These are phyloP conservation scores for Panagrolaimus sp. DNA, from an alignment of 1,140 invertebrate genomes.

Conservation along the genomic window DNA sequence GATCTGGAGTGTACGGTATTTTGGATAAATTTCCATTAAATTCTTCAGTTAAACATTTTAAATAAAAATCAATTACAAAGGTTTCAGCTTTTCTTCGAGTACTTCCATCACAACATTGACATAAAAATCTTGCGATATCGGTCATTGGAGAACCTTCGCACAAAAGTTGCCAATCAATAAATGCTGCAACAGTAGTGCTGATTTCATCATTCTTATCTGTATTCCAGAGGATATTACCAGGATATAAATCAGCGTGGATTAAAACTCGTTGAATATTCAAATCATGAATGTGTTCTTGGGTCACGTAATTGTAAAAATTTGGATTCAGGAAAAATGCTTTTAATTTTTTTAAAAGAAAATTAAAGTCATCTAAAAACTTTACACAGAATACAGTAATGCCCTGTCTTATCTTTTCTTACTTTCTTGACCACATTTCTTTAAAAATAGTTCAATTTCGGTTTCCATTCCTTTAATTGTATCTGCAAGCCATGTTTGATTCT, in stretches of 20 bases:
- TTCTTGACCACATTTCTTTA: too few species aligned
- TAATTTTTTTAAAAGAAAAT: neutral
- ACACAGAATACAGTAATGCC: too few species aligned
- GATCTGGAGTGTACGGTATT: neutral
- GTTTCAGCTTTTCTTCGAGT: neutral
- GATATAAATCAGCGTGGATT: neutral
- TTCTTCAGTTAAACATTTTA: neutral
- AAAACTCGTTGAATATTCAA: neutral
- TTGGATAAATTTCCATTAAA: neutral
- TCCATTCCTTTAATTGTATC: too few species aligned
- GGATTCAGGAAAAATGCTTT: neutral
- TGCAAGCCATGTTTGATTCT: too few species aligned
- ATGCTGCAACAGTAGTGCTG: neutral
- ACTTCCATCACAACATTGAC: conserved; percentile 2
- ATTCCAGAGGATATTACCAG: neutral
- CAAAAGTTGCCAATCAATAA: neutral
- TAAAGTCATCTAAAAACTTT: neutral
- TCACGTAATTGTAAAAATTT: neutral
- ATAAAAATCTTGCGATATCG: neutral
- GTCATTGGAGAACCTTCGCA: neutral
- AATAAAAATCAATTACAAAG: neutral
- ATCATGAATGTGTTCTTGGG: neutral
- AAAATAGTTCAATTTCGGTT: too few species aligned
- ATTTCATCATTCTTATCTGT: neutral
- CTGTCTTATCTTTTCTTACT: too few species aligned